phyloP scores from a whole-genome alignment of 2,888 invertebrate genomes.

The Cacoxenus indagator region DNA sequence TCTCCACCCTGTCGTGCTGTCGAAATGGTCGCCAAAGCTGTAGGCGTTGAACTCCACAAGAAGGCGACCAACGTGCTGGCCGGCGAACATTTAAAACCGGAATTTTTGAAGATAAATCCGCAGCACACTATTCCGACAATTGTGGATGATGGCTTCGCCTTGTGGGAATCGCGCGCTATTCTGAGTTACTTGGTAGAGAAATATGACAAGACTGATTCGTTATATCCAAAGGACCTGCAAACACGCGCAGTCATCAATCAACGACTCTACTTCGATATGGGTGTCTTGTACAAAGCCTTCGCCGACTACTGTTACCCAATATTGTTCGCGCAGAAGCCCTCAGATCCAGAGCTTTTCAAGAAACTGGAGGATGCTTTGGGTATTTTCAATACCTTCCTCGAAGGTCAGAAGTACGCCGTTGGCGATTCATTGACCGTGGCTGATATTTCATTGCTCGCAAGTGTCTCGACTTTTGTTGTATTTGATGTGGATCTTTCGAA shows the following conservation, averaged over 20 bases:
- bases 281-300: conserved; percentile 80
- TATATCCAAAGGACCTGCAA: conserved; percentile 83
- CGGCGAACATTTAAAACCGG: conserved; percentile 79
- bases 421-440: conserved; percentile 83
- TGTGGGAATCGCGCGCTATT: conserved; percentile 90
- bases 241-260: conserved; percentile 84
- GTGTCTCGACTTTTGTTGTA: conserved; percentile 80
- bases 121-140: conserved; percentile 89
- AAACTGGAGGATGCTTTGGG: conserved; percentile 79
- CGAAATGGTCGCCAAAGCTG: conserved; percentile 76
- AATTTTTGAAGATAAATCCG: conserved; percentile 82
- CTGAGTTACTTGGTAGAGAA: conserved; percentile 83
- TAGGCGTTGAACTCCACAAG: conserved; percentile 78
- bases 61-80: conserved; percentile 75
- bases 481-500: conserved; percentile 77
- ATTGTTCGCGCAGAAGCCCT: conserved; percentile 75
- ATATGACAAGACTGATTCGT: conserved; percentile 82
- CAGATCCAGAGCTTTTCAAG: conserved; percentile 78
- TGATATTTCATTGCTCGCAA: conserved; percentile 79
- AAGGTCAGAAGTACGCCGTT: conserved; percentile 79
- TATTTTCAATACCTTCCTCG: conserved; percentile 80
- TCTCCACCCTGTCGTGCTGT: conserved; percentile 79
- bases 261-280: conserved; percentile 84
- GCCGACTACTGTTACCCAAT: conserved; percentile 79
- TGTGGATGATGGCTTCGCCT: conserved; percentile 83